Percentiles rank a stretch among this genome's conserved stretches.
Evolutionary conservation across 2,113 vertebrate species (phyloP).

Genomic region (Puntigrus tetrazona): DNA sequence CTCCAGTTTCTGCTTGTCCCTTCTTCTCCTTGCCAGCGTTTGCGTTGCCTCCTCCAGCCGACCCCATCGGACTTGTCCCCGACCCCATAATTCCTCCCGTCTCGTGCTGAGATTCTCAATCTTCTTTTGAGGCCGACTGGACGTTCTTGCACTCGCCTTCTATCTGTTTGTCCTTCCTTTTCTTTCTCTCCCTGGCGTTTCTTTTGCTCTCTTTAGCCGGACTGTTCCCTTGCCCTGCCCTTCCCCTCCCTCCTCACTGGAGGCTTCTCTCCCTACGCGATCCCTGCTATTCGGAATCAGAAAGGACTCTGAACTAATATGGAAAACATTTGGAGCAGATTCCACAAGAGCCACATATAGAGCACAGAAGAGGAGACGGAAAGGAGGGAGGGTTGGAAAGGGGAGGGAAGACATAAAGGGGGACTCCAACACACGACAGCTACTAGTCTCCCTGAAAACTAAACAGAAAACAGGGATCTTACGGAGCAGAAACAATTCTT

Average conservation of each 20-base stretch:
- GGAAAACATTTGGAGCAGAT: constrained; percentile 91
- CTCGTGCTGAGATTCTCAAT: constrained; percentile 5
- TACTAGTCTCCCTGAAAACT: constrained; percentile 22
- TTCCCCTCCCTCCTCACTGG: constrained; percentile 33
- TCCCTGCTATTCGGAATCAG: constrained; percentile 79
- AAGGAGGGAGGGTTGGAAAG: constrained; percentile 44
- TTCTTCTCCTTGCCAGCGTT: constrained; percentile 53
- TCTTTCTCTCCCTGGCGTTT: constrained; percentile 7
- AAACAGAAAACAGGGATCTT: constrained; percentile 44
- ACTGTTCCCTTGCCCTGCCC: constrained; percentile 54
- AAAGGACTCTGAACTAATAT: constrained; percentile 93
- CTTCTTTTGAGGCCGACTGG: constrained; percentile 44
- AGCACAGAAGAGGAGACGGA: constrained; percentile 64
- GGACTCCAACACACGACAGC: constrained; percentile 82
- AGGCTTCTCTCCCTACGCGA: constrained; percentile 65
- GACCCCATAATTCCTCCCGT: constrained; percentile 61
- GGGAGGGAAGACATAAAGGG: constrained; percentile 73
- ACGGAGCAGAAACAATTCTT: constrained; percentile 12
- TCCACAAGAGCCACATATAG: constrained; percentile 85
- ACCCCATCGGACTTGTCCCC: constrained; percentile 66
- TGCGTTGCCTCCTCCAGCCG: constrained; percentile 61
- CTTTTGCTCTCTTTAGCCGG: constrained; percentile 36
- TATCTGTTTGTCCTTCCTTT: constrained; percentile 12
- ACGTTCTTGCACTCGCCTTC: constrained; percentile 12
- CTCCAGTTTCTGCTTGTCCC: constrained; percentile 64